Percentiles rank a stretch among this genome's conserved stretches.
phyloP scores from a whole-genome alignment of 2,888 invertebrate species.

The Nebria salina region DNA sequence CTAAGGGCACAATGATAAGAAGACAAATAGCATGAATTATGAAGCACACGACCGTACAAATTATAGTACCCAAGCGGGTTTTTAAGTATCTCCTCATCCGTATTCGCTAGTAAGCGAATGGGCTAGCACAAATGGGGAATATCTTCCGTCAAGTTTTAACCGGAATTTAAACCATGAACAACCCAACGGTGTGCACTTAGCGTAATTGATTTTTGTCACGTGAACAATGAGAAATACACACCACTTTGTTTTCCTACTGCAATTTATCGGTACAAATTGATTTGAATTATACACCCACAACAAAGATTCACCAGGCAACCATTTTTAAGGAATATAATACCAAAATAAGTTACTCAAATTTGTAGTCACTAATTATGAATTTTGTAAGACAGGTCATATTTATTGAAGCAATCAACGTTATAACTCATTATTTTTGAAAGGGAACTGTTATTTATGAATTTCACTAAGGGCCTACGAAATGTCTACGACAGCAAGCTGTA shows the following conservation, averaged over 20 bases:
- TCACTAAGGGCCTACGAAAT: neutral
- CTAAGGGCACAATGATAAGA: conserved; percentile 30
- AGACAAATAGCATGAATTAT: conserved; percentile 38
- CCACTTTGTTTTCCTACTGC: neutral
- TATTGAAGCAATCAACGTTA: too few species aligned
- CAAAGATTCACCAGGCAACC: too few species aligned
- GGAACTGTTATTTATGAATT: neutral
- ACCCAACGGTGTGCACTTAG: neutral
- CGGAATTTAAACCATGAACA: neutral
- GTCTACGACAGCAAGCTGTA: neutral
- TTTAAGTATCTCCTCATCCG: conserved; percentile 22
- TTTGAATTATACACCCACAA: neutral
- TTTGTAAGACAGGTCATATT: too few species aligned
- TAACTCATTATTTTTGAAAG: neutral
- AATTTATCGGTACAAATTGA: neutral
- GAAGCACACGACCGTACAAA: conserved; percentile 18
- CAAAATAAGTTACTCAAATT: too few species aligned
- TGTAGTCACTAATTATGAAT: too few species aligned
- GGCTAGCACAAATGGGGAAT: neutral
- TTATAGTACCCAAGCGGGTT: conserved; percentile 36
- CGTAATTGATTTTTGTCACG: neutral
- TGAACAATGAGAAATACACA: neutral
- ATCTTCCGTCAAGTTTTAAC: neutral
- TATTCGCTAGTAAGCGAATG: conserved; percentile 11
- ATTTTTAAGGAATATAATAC: too few species aligned